A percentile compares a stretch with the other conserved stretches of the same genome.
phyloP scores from a whole-genome alignment of 2,113 vertebrate genomes.

The Daphoenositta chrysoptera region DNA sequence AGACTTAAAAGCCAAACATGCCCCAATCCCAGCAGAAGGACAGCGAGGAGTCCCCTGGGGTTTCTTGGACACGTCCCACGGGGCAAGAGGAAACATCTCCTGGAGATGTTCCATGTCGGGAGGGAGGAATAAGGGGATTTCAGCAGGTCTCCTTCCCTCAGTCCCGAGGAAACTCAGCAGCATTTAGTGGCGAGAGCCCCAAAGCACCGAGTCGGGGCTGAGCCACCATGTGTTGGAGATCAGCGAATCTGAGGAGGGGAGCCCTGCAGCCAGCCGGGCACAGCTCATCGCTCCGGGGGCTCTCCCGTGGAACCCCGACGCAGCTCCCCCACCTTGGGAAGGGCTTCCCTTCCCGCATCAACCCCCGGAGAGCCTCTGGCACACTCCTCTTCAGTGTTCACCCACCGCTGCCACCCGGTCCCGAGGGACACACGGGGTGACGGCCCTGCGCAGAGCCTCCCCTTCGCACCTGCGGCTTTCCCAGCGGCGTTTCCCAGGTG shows the following conservation, averaged over 20 bases:
- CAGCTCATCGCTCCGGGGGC: accelerated
- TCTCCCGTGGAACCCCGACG: not conserved
- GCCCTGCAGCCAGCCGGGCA: not conserved
- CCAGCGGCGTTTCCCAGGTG: accelerated
- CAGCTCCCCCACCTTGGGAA: accelerated
- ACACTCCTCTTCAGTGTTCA: accelerated
- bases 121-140: not conserved
- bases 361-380: not conserved
- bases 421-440: accelerated
- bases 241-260: not conserved
- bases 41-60: not conserved
- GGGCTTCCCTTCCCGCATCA: accelerated
- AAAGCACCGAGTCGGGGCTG: not conserved
- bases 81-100: not conserved
- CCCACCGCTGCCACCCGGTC: not conserved
- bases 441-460: not conserved
- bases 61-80: not conserved
- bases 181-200: not conserved
- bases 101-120: not conserved
- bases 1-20: not conserved
- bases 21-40: not conserved
- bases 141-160: not conserved
- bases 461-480: accelerated
- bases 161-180: not conserved
- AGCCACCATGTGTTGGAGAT: not conserved